Evolutionary conservation across 1,140 invertebrate genomes (phyloP).

Genomic region (Zaprionus ornatus): DNA sequence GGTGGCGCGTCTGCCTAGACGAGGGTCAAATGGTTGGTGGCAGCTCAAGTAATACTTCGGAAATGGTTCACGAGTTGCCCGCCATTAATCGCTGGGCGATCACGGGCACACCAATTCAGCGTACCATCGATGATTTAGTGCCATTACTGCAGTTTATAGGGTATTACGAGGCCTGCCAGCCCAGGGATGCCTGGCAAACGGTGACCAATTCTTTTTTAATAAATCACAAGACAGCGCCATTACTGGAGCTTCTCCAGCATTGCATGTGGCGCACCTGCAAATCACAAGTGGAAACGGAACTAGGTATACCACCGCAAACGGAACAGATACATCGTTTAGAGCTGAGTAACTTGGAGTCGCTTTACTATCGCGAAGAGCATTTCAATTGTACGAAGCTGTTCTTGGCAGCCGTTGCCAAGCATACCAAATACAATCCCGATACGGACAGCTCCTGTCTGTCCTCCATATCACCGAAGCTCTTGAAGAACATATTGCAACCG

Average conservation of each 20-base stretch:
- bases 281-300: conserved; percentile 86
- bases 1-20: conserved; percentile 92
- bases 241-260: conserved; percentile 86
- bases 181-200: conserved; percentile 85
- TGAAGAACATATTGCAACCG: conserved; percentile 85
- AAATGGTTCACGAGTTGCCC: conserved; percentile 87
- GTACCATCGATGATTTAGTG: conserved; percentile 87
- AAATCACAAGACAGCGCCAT: conserved; percentile 26
- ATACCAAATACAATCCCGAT: conserved; percentile 36
- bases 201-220: conserved; percentile 86
- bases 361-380: conserved; percentile 85
- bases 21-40: conserved; percentile 93
- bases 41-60: conserved; percentile 78
- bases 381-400: conserved; percentile 62
- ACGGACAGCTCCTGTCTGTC: conserved; percentile 45
- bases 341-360: conserved; percentile 85
- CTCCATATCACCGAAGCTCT: conserved; percentile 52
- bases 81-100: conserved; percentile 90
- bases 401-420: conserved; percentile 49
- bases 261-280: conserved; percentile 89
- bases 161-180: conserved; percentile 45
- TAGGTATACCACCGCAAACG: conserved; percentile 85
- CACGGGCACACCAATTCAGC: conserved; percentile 91
- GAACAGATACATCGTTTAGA: conserved; percentile 83
- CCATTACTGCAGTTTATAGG: conserved; percentile 89